Evolutionary conservation across 2,888 invertebrate species (phyloP).

Genomic region (Tubulanus polymorphus): DNA sequence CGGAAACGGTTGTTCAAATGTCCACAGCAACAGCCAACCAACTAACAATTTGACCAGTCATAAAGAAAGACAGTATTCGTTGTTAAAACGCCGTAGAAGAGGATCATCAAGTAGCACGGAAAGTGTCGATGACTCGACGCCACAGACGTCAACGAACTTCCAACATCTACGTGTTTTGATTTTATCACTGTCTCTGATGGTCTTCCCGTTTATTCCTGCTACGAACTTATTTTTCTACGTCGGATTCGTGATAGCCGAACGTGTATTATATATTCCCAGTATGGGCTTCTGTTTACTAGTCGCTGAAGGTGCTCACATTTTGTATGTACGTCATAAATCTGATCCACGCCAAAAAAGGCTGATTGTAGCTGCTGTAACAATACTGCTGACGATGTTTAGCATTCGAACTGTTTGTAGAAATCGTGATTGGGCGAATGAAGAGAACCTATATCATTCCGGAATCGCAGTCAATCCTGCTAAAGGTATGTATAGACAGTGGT

Average conservation of each 20-base stretch:
- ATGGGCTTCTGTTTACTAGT: slow-evolving; percentile 89
- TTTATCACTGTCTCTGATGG: slow-evolving; percentile 66
- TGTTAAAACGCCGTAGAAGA: slow-evolving; percentile 8
- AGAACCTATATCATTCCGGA: slow-evolving; percentile 86
- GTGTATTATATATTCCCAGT: slow-evolving; percentile 92
- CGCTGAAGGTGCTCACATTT: slow-evolving; percentile 56
- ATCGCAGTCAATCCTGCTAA: slow-evolving; percentile 93
- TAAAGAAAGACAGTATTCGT: background rate
- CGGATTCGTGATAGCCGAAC: slow-evolving; percentile 95
- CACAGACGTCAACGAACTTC: background rate
- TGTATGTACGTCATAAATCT: slow-evolving; percentile 22
- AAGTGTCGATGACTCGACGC: slow-evolving; percentile 20
- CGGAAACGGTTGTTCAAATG: slow-evolving; percentile 24
- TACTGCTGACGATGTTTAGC: slow-evolving; percentile 43
- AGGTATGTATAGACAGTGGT: slow-evolving; percentile 73
- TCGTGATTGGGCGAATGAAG: slow-evolving; percentile 88
- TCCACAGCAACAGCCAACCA: background rate
- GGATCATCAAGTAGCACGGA: slow-evolving; percentile 27
- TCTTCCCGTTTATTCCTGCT: slow-evolving; percentile 90
- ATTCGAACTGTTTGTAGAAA: slow-evolving; percentile 76
- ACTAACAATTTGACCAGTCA: background rate
- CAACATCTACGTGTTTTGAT: slow-evolving; percentile 26
- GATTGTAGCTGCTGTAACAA: slow-evolving; percentile 12
- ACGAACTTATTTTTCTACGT: slow-evolving; percentile 96
- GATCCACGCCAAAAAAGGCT: background rate